A percentile compares a stretch with the other conserved stretches of the same genome.
Evolutionary conservation across 2,797 vertebrate species (phyloP).

Genomic region (Diglossa cyanea): DNA sequence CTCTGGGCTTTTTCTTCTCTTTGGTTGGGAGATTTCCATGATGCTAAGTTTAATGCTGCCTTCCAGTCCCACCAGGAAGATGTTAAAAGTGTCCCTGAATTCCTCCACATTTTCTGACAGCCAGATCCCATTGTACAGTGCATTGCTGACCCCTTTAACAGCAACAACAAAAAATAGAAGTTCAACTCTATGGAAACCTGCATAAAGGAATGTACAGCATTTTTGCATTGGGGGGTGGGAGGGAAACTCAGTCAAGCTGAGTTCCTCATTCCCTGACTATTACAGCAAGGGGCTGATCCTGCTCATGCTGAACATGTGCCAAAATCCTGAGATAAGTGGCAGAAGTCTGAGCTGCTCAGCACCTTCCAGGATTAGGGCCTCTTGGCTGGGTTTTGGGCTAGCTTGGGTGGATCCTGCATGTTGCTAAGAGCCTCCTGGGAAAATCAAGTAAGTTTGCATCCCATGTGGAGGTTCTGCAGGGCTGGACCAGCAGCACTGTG

Average conservation of each 20-base stretch:
- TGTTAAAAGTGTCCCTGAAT: constrained; percentile 59
- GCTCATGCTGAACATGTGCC: constrained; percentile 4
- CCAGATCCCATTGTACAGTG: constrained; percentile 56
- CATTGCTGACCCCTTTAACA: constrained; percentile 71
- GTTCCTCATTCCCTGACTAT: constrained; percentile 23
- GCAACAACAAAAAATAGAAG: constrained; percentile 45
- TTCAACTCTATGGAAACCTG: constrained; percentile 75
- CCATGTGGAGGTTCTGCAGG: neutral
- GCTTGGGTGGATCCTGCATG: neutral
- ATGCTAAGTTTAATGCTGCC: neutral
- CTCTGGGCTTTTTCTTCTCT: neutral
- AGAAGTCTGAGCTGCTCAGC: neutral
- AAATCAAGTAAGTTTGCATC: neutral
- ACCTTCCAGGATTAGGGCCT: constrained; percentile 22
- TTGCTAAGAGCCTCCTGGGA: neutral
- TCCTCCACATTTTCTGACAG: constrained; percentile 63
- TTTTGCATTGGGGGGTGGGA: constrained; percentile 53
- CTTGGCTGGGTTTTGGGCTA: neutral
- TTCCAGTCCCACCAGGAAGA: constrained; percentile 32
- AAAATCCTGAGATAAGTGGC: neutral
- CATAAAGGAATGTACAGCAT: constrained; percentile 72
- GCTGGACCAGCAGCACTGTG: neutral
- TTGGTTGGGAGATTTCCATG: constrained; percentile 19
- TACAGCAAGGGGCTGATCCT: constrained; percentile 35
- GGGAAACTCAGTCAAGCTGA: constrained; percentile 29